Evolutionary conservation across 2,888 invertebrate genomes (phyloP).

Genomic region (Napeogenes inachia): DNA sequence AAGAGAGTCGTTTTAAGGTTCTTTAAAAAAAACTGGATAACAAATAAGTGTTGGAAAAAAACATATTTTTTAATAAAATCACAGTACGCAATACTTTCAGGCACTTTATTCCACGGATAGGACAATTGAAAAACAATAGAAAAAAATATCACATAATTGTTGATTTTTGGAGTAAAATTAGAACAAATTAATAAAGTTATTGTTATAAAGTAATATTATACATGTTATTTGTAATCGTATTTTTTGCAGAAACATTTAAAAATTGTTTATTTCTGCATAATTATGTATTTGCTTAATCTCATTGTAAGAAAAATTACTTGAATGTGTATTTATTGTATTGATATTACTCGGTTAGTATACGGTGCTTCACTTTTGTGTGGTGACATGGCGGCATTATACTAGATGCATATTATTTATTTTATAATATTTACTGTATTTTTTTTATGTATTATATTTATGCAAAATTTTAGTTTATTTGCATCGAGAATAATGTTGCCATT

Average conservation of each 20-base stretch:
- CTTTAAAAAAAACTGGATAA: conserved; percentile 28
- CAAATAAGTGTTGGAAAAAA: conserved; percentile 24
- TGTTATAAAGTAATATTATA: not conserved
- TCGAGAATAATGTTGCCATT: conserved; percentile 25
- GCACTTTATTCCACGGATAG: conserved; percentile 63
- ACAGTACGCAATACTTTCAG: conserved; percentile 30
- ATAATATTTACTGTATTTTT: too few species aligned
- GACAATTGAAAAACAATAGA: conserved; percentile 31
- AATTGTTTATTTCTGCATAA: conserved; percentile 16
- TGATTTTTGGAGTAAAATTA: conserved; percentile 5
- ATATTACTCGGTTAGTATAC: conserved; percentile 23
- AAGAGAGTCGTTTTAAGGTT: conserved; percentile 40
- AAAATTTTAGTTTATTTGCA: conserved; percentile 1
- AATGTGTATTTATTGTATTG: conserved; percentile 33
- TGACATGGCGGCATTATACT: conserved; percentile 21
- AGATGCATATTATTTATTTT: conserved; percentile 11
- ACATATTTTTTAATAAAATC: conserved; percentile 33
- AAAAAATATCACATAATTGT: conserved; percentile 17
- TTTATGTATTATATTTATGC: not conserved
- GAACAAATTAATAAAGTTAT: not conserved
- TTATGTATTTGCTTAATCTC: conserved; percentile 23
- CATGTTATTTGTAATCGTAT: conserved; percentile 2
- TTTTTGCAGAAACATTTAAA: conserved; percentile 9
- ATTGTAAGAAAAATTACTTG: conserved; percentile 25
- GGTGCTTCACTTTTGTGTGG: conserved; percentile 22